Base-by-base conservation (phyloP, 30 jellyfish, hydroid and myxozoan genomes). In the Clytia hemisphaerica region DNA sequence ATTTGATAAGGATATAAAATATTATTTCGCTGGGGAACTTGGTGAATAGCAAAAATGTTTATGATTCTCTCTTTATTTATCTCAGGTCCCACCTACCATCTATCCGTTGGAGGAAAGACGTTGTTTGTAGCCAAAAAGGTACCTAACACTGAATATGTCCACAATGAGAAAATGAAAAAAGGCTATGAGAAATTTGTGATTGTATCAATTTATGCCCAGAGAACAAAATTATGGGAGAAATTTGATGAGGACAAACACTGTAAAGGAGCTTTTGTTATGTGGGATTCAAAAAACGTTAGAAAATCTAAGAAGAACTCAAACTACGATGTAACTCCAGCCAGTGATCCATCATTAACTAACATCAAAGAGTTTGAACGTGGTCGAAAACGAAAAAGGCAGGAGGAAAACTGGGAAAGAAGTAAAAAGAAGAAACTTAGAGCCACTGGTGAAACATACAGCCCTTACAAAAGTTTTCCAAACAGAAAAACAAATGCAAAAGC, bases 111-210 rank as follows among this genome's bases (percentile, higher is more conserved):
- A 21, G 65, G 65, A 21, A 50, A 50, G 65, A 50, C 65, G 6
- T 50, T 50, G 65, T 50, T 50, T 50, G 65, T 50, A 21, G 65
- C 65, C 14, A 50, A 14, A 50, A 50, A 9, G 65, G 65, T 50
- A 7, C 65, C 65, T 7, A 50, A 50, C 27, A 50, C 65, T 6
- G 28, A 14, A 6, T 50, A 50, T 50, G 27, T 50, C 10, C 65
- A 50, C 28, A 50, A 50, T 50, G 14, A 50, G 65, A 50, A 50
- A 28, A 6, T 50, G 14, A 50, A 14, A 21, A 50, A 50, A 50
- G 65, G 27, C 65, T 50, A 21, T 14, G 28, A 7, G 22, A 50
- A 14, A 21, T 50, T 50, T 50, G 10, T 50, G 27, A 50, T 50
- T 50, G 6, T 28, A 6, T 50, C 27, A 50, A 21, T 50, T 50